Percentiles rank a stretch among this genome's conserved stretches.
Conservation (phyloP, 92 coral and sea anemone genomes). For the Actinernus sp. region DNA sequence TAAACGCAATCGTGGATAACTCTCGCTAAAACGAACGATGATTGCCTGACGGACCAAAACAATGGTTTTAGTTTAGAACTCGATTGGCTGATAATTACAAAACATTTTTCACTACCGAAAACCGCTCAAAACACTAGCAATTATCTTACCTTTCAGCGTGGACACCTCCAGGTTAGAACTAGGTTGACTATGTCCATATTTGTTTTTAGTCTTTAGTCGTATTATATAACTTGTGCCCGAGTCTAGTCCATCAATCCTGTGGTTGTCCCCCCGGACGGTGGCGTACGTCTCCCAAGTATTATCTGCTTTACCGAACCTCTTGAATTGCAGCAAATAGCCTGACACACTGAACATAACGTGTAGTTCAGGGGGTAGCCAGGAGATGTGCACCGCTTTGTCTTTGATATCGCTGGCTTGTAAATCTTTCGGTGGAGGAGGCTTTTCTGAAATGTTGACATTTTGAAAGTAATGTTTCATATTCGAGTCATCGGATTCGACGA, state of each 20-base stretch:
- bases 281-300: conserved; percentile 50
- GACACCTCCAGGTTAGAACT: conserved; percentile 57
- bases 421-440: conserved; percentile 78
- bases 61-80: too few species aligned
- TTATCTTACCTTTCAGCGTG: conserved; percentile 56
- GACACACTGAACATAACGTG: conserved; percentile 58
- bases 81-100: too few species aligned
- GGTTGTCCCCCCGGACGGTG: conserved; percentile 55
- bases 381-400: conserved; percentile 48
- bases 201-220: conserved; percentile 72
- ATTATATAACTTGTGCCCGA: conserved; percentile 66
- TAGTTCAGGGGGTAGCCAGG: conserved; percentile 82
- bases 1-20: too few species aligned
- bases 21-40: too few species aligned
- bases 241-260: conserved; percentile 63
- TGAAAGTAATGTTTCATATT: too few species aligned
- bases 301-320: conserved; percentile 34
- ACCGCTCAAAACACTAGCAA: background rate
- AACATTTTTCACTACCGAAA: too few species aligned
- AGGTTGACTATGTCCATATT: conserved; percentile 74
- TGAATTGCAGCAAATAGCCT: conserved; percentile 66
- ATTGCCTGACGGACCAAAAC: too few species aligned
- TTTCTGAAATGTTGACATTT: too few species aligned
- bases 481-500: too few species aligned
- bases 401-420: conserved; percentile 52